Evolutionary conservation across 2,797 vertebrate species (phyloP).

Genomic region (Cygnus olor): DNA sequence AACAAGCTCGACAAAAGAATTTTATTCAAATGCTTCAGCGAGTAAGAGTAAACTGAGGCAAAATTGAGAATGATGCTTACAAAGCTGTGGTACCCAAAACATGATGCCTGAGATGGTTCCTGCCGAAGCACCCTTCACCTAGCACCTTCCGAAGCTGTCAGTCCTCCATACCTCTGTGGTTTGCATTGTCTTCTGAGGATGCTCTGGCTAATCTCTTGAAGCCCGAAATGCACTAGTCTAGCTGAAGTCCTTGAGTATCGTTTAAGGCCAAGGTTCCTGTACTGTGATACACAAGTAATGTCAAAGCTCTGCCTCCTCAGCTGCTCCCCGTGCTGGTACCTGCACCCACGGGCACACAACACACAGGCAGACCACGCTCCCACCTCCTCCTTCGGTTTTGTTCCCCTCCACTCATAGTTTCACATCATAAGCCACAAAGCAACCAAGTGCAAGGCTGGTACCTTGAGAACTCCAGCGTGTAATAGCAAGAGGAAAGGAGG

Average conservation of each 20-base stretch:
- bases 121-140: background rate
- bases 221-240: background rate
- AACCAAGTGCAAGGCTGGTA: background rate
- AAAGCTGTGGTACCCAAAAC: background rate
- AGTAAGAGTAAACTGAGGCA: constrained; percentile 53
- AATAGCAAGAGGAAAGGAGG: background rate
- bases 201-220: background rate
- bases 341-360: background rate
- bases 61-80: background rate
- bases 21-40: constrained; percentile 16
- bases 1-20: background rate
- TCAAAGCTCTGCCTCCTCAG: background rate
- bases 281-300: background rate
- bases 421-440: background rate
- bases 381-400: background rate
- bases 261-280: background rate
- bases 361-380: background rate
- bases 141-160: background rate
- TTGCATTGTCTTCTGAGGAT: background rate
- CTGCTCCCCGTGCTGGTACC: background rate
- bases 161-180: background rate
- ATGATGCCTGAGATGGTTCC: background rate
- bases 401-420: background rate
- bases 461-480: background rate
- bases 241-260: background rate